These are phyloP conservation scores for Eumeta japonica DNA, from an alignment of 1,140 invertebrate species.

Conservation along the genomic window DNA sequence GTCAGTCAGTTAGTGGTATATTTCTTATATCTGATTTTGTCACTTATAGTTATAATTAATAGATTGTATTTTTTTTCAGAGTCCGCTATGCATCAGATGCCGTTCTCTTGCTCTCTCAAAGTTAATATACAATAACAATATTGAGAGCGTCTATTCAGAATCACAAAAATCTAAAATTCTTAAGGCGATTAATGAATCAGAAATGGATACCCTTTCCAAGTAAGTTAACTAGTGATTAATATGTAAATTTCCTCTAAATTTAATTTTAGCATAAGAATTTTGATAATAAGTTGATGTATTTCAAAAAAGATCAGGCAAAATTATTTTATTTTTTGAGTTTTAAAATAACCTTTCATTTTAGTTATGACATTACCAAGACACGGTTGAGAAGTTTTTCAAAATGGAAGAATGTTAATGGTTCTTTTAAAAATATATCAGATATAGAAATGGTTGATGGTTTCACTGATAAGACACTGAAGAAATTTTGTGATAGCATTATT, in stretches of 20 bases:
- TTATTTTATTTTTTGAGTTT: neutral
- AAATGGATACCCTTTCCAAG: conserved; percentile 22
- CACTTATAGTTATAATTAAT: too few species aligned
- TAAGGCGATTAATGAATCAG: conserved; percentile 30
- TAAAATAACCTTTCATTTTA: conserved; percentile 15
- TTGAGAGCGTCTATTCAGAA: conserved; percentile 30
- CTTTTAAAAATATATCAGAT: conserved; percentile 28
- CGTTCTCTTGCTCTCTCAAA: conserved; percentile 5
- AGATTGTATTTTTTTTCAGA: conserved; percentile 7
- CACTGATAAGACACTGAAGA: conserved; percentile 26
- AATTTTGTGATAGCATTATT: conserved; percentile 38
- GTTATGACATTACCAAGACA: conserved; percentile 38
- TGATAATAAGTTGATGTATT: too few species aligned
- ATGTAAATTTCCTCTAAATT: too few species aligned
- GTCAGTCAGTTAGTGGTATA: too few species aligned
- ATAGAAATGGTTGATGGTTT: conserved; percentile 35
- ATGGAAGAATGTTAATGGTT: conserved; percentile 31
- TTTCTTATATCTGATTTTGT: too few species aligned
- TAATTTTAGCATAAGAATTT: too few species aligned
- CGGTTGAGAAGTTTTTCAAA: conserved; percentile 31
- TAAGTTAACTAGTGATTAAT: too few species aligned
- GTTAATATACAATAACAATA: conserved; percentile 12
- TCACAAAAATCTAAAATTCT: conserved; percentile 35
- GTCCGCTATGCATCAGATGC: conserved; percentile 3
- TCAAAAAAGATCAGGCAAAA: neutral